Evolutionary conservation across 1,140 invertebrate genomes (phyloP).

Genomic region (Papilio dardanus): DNA sequence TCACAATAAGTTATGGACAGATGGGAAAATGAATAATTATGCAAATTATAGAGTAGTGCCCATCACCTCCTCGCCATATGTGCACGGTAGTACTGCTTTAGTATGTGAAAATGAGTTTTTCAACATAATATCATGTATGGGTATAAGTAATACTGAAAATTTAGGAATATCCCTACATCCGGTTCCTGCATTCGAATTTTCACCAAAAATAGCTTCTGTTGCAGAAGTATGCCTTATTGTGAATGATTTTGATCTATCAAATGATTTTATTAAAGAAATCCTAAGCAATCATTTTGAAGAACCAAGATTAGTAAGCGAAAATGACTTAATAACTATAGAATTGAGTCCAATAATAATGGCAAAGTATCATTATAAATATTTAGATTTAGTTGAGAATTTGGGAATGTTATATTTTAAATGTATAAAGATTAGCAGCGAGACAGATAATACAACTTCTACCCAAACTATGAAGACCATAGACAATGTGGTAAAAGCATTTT

Average conservation of each 20-base stretch:
- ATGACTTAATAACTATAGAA: slow-evolving; percentile 76
- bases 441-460: slow-evolving; percentile 12
- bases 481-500: slow-evolving; percentile 63
- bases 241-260: slow-evolving; percentile 72
- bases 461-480: slow-evolving; percentile 33
- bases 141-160: slow-evolving; percentile 49
- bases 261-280: slow-evolving; percentile 76
- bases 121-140: slow-evolving; percentile 64
- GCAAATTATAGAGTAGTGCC: slow-evolving; percentile 67
- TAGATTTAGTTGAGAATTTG: slow-evolving; percentile 66
- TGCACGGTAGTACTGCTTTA: slow-evolving; percentile 54
- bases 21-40: slow-evolving; percentile 40
- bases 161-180: slow-evolving; percentile 65
- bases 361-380: slow-evolving; percentile 76
- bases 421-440: slow-evolving; percentile 58
- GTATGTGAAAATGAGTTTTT: slow-evolving; percentile 66
- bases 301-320: slow-evolving; percentile 70
- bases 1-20: slow-evolving; percentile 66
- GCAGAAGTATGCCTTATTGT: slow-evolving; percentile 69
- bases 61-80: slow-evolving; percentile 63
- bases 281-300: slow-evolving; percentile 75
- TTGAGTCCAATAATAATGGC: slow-evolving; percentile 64
- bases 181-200: slow-evolving; percentile 60
- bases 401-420: slow-evolving; percentile 76
- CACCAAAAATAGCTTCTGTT: slow-evolving; percentile 69